Conservation (phyloP, 2,888 invertebrate species). For the Polietes domitor region DNA sequence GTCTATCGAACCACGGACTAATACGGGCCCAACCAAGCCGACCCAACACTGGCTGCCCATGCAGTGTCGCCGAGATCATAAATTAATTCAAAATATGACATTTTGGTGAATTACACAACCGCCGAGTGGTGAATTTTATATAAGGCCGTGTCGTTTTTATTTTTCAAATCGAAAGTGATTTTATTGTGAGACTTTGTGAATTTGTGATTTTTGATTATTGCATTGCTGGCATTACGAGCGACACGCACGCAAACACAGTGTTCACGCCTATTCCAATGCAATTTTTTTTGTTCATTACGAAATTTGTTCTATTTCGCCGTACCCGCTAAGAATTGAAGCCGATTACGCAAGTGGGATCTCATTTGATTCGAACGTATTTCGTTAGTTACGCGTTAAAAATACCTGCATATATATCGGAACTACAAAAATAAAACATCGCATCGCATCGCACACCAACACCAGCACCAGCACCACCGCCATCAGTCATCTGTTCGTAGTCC, state of each 20-base stretch:
- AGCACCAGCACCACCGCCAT: not conserved
- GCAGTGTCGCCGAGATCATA: slow-evolving; percentile 39
- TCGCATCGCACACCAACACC: not conserved
- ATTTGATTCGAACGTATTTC: not conserved
- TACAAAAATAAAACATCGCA: slow-evolving; percentile 27
- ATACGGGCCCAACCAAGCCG: not conserved
- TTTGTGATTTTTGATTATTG: slow-evolving; percentile 39
- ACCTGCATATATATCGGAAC: slow-evolving; percentile 16
- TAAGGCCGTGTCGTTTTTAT: slow-evolving; percentile 48
- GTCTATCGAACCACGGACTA: not conserved
- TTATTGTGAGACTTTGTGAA: slow-evolving; percentile 35
- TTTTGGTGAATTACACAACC: slow-evolving; percentile 68
- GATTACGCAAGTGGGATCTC: slow-evolving; percentile 68
- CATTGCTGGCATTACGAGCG: slow-evolving; percentile 46
- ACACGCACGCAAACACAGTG: not conserved
- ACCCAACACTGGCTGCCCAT: not conserved
- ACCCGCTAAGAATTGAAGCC: not conserved
- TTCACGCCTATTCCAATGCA: not conserved
- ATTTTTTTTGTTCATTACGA: slow-evolving; percentile 47
- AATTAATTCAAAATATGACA: slow-evolving; percentile 19
- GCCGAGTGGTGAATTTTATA: slow-evolving; percentile 68
- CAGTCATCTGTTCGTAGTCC: not conserved
- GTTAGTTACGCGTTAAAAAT: slow-evolving; percentile 15
- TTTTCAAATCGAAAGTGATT: slow-evolving; percentile 25
- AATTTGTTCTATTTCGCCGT: slow-evolving; percentile 41